Conservation (phyloP, 2,797 vertebrate species). For the Carapus acus region DNA sequence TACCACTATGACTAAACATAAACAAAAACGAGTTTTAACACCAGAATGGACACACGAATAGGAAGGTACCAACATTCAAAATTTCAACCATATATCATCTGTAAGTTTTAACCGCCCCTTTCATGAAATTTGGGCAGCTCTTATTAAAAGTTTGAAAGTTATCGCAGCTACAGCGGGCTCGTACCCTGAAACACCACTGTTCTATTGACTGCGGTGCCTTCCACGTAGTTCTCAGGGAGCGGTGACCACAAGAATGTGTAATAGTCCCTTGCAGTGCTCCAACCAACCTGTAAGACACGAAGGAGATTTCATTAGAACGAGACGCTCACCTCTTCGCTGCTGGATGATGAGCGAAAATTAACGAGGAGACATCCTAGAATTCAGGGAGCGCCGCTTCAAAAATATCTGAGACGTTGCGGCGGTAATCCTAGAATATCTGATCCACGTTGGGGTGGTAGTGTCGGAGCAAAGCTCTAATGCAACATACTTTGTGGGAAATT, state of each 20-base stretch:
- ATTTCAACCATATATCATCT: slow-evolving; percentile 34
- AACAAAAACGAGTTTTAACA: slow-evolving; percentile 43
- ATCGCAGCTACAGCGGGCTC: slow-evolving; percentile 40
- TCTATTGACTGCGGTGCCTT: slow-evolving; percentile 89
- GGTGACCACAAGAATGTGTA: slow-evolving; percentile 99
- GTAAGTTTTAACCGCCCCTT: slow-evolving; percentile 47
- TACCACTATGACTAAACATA: slow-evolving; percentile 26
- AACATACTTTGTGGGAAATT: slow-evolving; percentile 17
- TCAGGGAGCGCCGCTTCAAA: slow-evolving; percentile 36
- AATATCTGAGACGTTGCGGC: slow-evolving; percentile 40
- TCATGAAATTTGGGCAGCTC: slow-evolving; percentile 32
- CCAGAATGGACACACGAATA: slow-evolving; percentile 23
- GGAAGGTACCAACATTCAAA: slow-evolving; percentile 41
- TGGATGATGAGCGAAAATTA: slow-evolving; percentile 31
- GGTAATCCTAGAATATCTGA: slow-evolving; percentile 27
- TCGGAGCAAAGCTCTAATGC: slow-evolving; percentile 1
- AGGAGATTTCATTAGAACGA: slow-evolving; percentile 42
- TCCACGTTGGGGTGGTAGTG: slow-evolving; percentile 12
- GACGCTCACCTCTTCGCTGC: slow-evolving; percentile 52
- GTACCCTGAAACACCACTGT: slow-evolving; percentile 95
- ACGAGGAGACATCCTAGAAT: slow-evolving; percentile 37
- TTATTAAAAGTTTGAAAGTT: slow-evolving; percentile 61
- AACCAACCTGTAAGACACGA: slow-evolving; percentile 85
- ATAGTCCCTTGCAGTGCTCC: slow-evolving; percentile 98
- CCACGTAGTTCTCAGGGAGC: slow-evolving; percentile 87